Evolutionary conservation across 1,140 invertebrate species (phyloP).

Genomic region (Dinoponera quadriceps): DNA sequence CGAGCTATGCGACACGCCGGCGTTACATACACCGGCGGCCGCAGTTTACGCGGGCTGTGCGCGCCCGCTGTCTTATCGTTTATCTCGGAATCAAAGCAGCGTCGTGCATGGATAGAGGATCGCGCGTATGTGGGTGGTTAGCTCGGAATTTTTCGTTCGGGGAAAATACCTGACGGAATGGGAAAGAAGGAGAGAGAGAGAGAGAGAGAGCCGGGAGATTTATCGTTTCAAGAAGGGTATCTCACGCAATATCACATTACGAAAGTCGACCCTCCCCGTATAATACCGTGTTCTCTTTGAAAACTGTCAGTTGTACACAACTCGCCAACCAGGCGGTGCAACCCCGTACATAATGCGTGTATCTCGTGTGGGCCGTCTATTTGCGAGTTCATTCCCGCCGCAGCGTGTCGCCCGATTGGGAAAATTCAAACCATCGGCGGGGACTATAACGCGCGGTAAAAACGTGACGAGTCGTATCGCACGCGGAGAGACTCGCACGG

Average conservation of each 20-base stretch:
- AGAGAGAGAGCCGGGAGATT: slow-evolving; percentile 51
- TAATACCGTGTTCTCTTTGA: slow-evolving; percentile 56
- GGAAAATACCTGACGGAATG: slow-evolving; percentile 28
- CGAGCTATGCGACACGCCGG: slow-evolving; percentile 31
- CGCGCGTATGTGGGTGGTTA: slow-evolving; percentile 48
- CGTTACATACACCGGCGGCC: slow-evolving; percentile 47
- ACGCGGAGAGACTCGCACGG: background rate
- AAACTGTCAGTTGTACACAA: slow-evolving; percentile 32
- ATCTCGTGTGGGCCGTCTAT: background rate
- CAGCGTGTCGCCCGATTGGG: too few relatives aligned
- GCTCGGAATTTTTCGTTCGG: slow-evolving; percentile 42
- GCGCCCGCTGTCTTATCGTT: slow-evolving; percentile 60
- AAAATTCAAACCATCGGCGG: background rate
- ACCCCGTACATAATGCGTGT: background rate
- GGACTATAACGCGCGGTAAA: slow-evolving; percentile 21
- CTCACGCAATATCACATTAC: slow-evolving; percentile 60
- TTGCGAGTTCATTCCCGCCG: too few relatives aligned
- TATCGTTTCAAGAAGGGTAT: slow-evolving; percentile 53
- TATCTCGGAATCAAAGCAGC: slow-evolving; percentile 62
- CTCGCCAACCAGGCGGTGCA: background rate
- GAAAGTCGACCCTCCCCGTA: slow-evolving; percentile 45
- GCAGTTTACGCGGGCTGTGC: slow-evolving; percentile 40
- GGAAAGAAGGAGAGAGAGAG: slow-evolving; percentile 31
- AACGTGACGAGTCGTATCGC: slow-evolving; percentile 5
- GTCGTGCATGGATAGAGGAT: slow-evolving; percentile 57